Evolutionary conservation across 92 coral and sea anemone genomes (phyloP).

Genomic region (Phenganax stokvisi): DNA sequence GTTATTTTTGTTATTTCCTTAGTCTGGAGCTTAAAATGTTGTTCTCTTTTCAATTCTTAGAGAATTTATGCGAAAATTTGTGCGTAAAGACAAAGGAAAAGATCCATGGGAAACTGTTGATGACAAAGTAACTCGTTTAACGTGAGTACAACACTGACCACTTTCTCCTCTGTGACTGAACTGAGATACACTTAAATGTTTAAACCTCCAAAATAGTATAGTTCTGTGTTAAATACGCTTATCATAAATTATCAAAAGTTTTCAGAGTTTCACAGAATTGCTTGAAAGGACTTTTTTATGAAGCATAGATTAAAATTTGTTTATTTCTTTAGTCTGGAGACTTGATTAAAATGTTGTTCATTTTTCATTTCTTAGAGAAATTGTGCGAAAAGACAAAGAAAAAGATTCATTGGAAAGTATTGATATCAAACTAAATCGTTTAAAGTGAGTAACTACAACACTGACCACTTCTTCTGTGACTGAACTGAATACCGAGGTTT

Average conservation of each 20-base stretch:
- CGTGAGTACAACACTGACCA: constrained; percentile 1
- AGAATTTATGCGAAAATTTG: not conserved
- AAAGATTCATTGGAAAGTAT: constrained; percentile 7
- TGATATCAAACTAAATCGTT: not conserved
- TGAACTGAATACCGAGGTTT: no score
- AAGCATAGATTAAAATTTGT: not conserved
- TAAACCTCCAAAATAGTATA: no score
- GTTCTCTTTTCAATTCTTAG: not conserved
- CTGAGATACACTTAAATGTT: no score
- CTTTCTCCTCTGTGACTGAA: not conserved
- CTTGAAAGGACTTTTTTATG: not conserved
- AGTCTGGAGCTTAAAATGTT: not conserved
- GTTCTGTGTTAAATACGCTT: no score
- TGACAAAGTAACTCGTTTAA: not conserved
- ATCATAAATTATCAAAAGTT: no score
- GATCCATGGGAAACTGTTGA: constrained; percentile 12
- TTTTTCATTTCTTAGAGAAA: not conserved
- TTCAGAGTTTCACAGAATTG: no score
- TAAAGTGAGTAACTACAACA: not conserved
- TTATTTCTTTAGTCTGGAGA: not conserved
- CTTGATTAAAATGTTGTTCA: not conserved
- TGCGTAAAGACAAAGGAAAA: not conserved
- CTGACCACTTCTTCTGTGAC: not conserved
- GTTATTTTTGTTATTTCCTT: not conserved
- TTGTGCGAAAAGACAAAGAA: not conserved